Conservation (phyloP, 2,113 vertebrate genomes). For the Thymallus thymallus region DNA sequence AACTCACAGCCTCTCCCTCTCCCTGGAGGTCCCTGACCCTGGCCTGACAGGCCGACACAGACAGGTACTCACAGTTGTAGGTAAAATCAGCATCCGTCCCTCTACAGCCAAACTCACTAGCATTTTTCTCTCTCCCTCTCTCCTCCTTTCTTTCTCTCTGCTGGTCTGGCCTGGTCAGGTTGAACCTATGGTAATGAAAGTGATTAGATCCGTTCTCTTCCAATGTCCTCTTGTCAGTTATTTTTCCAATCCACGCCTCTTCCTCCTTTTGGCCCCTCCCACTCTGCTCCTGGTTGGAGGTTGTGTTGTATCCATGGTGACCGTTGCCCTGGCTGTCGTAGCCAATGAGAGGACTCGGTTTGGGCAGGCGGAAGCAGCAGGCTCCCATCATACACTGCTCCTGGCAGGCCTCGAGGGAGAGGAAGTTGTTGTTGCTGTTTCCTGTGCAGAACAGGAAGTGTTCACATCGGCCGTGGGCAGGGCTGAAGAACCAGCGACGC, state of each 20-base stretch:
- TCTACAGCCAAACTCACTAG: constrained; percentile 7
- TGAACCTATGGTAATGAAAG: constrained; percentile 27
- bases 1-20: constrained; percentile 43
- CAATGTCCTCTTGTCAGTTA: not conserved
- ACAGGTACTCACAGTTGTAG: constrained; percentile 47
- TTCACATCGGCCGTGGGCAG: constrained; percentile 43
- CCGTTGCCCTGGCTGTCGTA: constrained; percentile 23
- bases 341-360: not conserved
- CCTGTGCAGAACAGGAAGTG: constrained; percentile 52
- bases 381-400: constrained; percentile 54
- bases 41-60: constrained; percentile 38
- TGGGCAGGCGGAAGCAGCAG: constrained; percentile 50
- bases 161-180: constrained; percentile 22
- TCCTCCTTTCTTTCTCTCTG: constrained; percentile 11
- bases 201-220: constrained; percentile 13
- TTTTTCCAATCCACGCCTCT: no score
- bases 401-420: constrained; percentile 41
- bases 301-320: constrained; percentile 27
- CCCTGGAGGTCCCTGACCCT: constrained; percentile 11
- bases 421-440: constrained; percentile 55
- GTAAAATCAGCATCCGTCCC: constrained; percentile 17
- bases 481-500: constrained; percentile 51
- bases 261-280: no score
- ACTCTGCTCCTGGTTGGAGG: constrained; percentile 15
- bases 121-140: not conserved